Base-by-base conservation (phyloP, 1,140 invertebrate genomes). In the Plutomurus gul region DNA sequence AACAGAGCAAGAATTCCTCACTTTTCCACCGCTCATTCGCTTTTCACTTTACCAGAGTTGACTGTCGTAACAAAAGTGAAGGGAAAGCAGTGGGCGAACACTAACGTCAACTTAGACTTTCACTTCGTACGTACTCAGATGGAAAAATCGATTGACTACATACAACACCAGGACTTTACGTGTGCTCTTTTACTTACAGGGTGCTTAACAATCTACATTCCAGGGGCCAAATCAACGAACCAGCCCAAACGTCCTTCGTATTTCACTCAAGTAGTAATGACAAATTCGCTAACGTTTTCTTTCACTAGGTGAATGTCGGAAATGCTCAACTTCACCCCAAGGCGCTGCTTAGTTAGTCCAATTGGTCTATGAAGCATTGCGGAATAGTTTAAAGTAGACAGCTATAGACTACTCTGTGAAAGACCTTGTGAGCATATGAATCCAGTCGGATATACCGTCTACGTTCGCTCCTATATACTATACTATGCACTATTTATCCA, bases 141-240 rank as follows among this genome's bases (percentile, higher is more conserved):
- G 56, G 56, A 65, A 65, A 65, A 65, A 65, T 65, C 56, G 56
- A 65, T 65, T 16, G 56, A 33, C 13, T 13, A 27, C 46, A 47
- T n/a, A 5, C 47, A 4, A 10, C 7, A 25, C 47, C 47, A 51
- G 20, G 47, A 20, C 47, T 22, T 22, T 22, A 51, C 36, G 13
- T 13, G 4, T 65, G n/a, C n/a, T n/a, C n/a, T n/a, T n/a, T n/a
- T n/a, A n/a, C n/a, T 65, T 65, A 65, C 56, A 65, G 56, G 56
- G 56, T 65, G 56, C 36, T 65, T 65, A 65, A 65, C n/a, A 65
- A 65, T 65, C 56, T 1, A 27, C 25, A 65, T 51, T n/a, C n/a
- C n/a, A n/a, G n/a, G n/a, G n/a, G n/a, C n/a, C n/a, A n/a, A 65
- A 65, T 25, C n/a, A 65, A 65, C 56, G 16, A 65, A 65, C 25